Conservation (phyloP, 92 coral and sea anemone genomes). For the Palythoa grandis region DNA sequence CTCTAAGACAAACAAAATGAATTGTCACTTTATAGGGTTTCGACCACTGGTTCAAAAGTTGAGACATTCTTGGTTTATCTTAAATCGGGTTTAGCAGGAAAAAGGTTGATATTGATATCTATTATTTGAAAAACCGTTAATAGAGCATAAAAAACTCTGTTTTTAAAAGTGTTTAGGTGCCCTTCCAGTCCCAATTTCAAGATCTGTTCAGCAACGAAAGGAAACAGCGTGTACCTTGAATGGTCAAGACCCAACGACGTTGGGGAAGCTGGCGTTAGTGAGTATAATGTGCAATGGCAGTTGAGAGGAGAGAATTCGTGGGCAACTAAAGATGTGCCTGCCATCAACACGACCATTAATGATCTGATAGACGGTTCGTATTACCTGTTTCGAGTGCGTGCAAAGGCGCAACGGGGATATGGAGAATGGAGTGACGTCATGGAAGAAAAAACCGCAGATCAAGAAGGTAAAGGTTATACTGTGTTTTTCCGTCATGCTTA, state of each 20-base stretch:
- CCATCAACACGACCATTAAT: neutral
- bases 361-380: neutral
- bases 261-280: neutral
- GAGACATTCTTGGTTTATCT: no score
- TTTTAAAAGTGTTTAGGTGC: constrained; percentile 1
- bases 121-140: neutral
- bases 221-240: neutral
- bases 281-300: constrained; percentile 24
- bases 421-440: constrained; percentile 39
- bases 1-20: no score
- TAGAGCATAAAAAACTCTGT: neutral
- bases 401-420: neutral
- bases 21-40: no score
- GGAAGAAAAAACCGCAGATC: neutral
- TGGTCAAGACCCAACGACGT: neutral
- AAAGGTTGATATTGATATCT: neutral
- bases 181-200: neutral
- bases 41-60: no score
- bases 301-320: neutral
- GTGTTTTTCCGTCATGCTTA: neutral
- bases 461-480: neutral
- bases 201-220: neutral
- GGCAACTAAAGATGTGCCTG: neutral
- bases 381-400: constrained; percentile 21
- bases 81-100: no score